Evolutionary conservation across 2,797 vertebrate genomes (phyloP).

Genomic region (Arrhamphus sclerolepis): DNA sequence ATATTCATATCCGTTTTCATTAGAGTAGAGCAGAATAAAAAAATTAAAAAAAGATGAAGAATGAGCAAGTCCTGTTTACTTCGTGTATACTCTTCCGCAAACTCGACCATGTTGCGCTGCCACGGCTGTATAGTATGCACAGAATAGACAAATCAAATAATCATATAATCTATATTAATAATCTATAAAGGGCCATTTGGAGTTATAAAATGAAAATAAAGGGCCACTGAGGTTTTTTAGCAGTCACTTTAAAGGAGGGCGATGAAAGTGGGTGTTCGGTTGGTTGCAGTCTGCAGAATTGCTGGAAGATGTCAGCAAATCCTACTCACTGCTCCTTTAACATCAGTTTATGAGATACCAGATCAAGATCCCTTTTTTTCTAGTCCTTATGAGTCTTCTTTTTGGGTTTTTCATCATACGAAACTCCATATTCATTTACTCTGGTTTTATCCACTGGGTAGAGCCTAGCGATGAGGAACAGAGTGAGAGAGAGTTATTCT

Average conservation of each 20-base stretch:
- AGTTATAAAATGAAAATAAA: no score
- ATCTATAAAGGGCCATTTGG: no score
- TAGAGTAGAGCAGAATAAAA: neutral
- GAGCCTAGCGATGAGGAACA: constrained; percentile 84
- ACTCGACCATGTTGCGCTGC: neutral
- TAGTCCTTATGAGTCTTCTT: constrained; percentile 87
- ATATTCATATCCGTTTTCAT: neutral
- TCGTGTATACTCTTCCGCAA: neutral
- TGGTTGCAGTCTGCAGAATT: constrained; percentile 5
- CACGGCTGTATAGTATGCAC: constrained; percentile 5
- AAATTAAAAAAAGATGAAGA: neutral
- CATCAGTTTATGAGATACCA: constrained; percentile 8
- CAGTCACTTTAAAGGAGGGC: constrained; percentile 5
- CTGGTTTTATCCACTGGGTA: constrained; percentile 98
- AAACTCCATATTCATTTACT: constrained; percentile 96
- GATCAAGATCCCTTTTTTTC: constrained; percentile 7
- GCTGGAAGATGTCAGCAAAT: constrained; percentile 1
- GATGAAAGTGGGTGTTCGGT: neutral
- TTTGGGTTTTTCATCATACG: constrained; percentile 88
- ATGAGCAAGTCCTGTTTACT: neutral
- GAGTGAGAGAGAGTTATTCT: neutral
- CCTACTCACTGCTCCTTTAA: neutral
- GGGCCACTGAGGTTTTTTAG: constrained; percentile 8
- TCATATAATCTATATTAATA: no score
- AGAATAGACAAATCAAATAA: constrained; percentile 15